A percentile compares a stretch with the other conserved stretches of the same genome.
These are phyloP conservation scores for Ailuropoda melanoleuca DNA, from an alignment of 2,113 vertebrate species.

Conservation along the genomic window DNA sequence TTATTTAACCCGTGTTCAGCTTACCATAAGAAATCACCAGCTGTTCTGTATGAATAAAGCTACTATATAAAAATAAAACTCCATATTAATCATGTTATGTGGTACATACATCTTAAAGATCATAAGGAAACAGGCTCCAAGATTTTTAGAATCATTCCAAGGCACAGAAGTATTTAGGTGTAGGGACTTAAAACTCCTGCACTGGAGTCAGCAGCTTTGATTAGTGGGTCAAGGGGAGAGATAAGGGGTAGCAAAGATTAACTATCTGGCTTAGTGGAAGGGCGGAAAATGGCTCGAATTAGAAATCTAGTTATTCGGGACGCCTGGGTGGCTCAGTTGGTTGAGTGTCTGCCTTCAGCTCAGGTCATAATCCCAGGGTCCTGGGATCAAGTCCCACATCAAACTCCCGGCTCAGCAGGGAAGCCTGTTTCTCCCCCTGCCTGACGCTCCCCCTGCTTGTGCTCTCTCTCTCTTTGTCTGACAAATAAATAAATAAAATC, in stretches of 20 bases:
- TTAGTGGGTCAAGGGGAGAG: background rate
- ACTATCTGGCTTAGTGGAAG: background rate
- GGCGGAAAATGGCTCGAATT: background rate
- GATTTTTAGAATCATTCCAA: background rate
- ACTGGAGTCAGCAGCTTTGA: background rate
- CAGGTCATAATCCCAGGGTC: background rate
- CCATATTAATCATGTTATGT: background rate
- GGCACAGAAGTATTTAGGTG: background rate
- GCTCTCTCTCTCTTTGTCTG: too few species aligned
- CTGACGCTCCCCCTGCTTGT: background rate
- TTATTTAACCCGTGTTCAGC: background rate
- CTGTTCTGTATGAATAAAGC: background rate
- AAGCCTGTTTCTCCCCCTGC: background rate
- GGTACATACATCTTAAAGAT: background rate
- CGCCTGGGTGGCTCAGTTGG: background rate
- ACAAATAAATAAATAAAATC: background rate
- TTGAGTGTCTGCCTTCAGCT: background rate
- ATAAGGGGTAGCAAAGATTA: background rate
- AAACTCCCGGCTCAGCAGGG: too few species aligned
- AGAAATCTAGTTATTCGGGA: background rate
- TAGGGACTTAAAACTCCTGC: background rate
- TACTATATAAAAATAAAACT: conserved; percentile 19
- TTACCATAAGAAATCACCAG: conserved; percentile 8
- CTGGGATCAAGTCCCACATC: background rate
- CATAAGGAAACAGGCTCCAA: background rate